Conservation (phyloP, 1,140 invertebrate genomes). For the Lepidurus arcticus region DNA sequence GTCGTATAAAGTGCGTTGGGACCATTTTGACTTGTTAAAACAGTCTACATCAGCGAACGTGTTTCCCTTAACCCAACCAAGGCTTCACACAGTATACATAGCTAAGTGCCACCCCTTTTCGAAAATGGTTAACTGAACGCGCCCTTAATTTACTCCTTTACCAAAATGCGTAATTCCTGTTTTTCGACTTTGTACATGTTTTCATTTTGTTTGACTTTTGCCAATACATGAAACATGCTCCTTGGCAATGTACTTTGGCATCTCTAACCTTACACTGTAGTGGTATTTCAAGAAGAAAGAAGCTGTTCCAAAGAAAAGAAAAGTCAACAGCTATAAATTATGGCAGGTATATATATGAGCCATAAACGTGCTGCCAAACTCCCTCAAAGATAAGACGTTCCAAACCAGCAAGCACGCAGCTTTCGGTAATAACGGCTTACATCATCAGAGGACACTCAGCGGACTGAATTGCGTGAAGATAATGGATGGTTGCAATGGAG, state of each 20-base stretch:
- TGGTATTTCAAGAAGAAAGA: too few relatives aligned
- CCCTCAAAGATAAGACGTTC: not conserved
- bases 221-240: not conserved
- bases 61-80: not conserved
- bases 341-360: not conserved
- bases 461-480: slow-evolving; percentile 13
- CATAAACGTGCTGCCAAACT: slow-evolving; percentile 7
- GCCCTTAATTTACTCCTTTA: not conserved
- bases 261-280: too few relatives aligned
- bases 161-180: not conserved
- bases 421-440: slow-evolving; percentile 9
- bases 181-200: not conserved
- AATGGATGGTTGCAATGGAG: not conserved
- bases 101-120: not conserved
- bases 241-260: too few relatives aligned
- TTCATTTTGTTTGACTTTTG: not conserved
- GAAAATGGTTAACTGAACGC: too few relatives aligned
- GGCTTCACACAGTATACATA: not conserved
- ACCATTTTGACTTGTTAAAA: too few relatives aligned
- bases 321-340: not conserved
- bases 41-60: not conserved
- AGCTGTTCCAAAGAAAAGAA: not conserved
- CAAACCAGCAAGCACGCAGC: slow-evolving; percentile 15
- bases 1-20: not conserved
- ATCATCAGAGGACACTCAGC: slow-evolving; percentile 18